Evolutionary conservation across 2,113 vertebrate species (phyloP), one percentile per base, ranked within the genome.

Genomic region (Zosterops pallidus): DNA sequence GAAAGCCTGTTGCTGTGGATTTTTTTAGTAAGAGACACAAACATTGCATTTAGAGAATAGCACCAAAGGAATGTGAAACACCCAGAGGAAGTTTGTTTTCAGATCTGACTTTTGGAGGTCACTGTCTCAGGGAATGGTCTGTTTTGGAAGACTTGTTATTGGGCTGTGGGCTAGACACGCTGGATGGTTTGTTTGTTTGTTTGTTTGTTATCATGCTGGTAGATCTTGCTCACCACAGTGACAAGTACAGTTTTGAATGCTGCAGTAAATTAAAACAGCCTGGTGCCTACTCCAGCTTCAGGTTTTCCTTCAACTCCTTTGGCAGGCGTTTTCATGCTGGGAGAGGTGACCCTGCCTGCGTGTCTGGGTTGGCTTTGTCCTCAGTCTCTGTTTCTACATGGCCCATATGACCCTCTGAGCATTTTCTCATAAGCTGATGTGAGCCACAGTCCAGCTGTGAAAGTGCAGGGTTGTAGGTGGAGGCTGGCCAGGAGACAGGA

Each of bases 1-100:
- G 60, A 78, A 83, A 71, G 69, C 25, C 11, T 77, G 74, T 93
- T 92, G 84, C 65, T 83, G 64, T 62, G 86, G 52, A 37, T 83
- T 72, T 80, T 90, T 91, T 77, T 65, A 89, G 70, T 29, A 71
- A 93, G 87, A 14, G 24, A 71, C 68, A 90, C 47, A 92, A 95
- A 81, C 82, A 72, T 41, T 76, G 57, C 31, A 4, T 78, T 81
- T 64, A 84, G 83, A 78, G 74, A 93, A 79, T 33, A 46, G 60
- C 37, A 90, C 79, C 33, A 68, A 75, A 93, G 77, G 93, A 94
- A 95, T 83, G 84, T 47, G 71, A 83, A 93, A 59, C 52, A 90
- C 75, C 79, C 82, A 26, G 44, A 59, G 87, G 68, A 96, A 88
- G 55, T 56, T 93, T 94, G 59, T 87, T 90, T 92, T 67, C 85